Base-by-base conservation (phyloP, 2,113 vertebrate species). In the Sinocyclocheilus rhinocerous region DNA sequence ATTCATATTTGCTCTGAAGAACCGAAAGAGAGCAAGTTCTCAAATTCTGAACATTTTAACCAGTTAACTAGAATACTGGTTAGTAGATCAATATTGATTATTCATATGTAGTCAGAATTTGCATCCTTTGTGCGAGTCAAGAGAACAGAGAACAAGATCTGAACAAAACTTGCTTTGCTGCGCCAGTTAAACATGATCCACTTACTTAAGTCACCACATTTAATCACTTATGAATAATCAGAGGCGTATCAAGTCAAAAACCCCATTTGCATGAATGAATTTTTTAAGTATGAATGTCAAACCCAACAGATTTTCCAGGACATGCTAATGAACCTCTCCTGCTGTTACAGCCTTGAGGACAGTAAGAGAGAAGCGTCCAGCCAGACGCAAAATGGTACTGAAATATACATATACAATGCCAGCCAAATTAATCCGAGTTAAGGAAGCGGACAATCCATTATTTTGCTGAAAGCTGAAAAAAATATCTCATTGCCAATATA, bases 241-340 rank as follows among this genome's bases (percentile, higher is more conserved):
- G 39, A 45, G 22, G 39, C 12, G 20, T 75, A 70, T 70, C 67
- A 36, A 36, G 67, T 36, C 67, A 75, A 75, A 55, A 55, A 13
- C 2, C 57, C 3, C 45, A 55, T 55, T 55, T 48, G 63, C 36
- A 67, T 13, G 11, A 48, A 45, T 81, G 0, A 4, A 18, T 81
- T 63, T 22, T 55, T 65, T 29, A 63, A 65, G 78, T 22, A 81
- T 67, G 61, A 67, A 81, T 67, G 39, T 61, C 20, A 80, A 29
- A 42, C 42, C 42, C 80, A 82, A 33, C 80, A 69, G 63, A 69
- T 67, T 82, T 69, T 69, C 70, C 24, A 29, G 12, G 75, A 77
- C 61, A 69, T 16, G 20, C 24, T 82, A 50, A 69, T 69, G 10
- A 82, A 82, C 24, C 45, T 18, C 48, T 67, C 9, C 26, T 82